Evolutionary conservation across 2,113 vertebrate genomes (phyloP).

Genomic region (Dromiciops gliroides): DNA sequence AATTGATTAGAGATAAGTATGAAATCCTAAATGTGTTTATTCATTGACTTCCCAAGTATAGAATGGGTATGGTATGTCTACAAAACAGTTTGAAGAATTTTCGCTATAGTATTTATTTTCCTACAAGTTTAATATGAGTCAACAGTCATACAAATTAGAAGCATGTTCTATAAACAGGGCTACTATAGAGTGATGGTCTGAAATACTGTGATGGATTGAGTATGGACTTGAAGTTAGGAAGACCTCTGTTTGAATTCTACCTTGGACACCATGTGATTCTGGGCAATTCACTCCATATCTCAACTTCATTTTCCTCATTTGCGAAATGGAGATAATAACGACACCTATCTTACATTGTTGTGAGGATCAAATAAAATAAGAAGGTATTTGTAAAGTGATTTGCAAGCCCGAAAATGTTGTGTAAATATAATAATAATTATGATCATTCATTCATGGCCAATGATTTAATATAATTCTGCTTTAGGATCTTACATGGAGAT

Average conservation of each 20-base stretch:
- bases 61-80: no score
- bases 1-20: neutral
- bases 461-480: neutral
- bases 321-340: neutral
- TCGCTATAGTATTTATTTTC: neutral
- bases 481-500: neutral
- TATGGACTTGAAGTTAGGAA: no score
- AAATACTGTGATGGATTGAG: neutral
- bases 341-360: neutral
- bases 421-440: no score
- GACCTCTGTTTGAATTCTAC: neutral
- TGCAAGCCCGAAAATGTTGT: neutral
- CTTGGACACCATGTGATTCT: no score
- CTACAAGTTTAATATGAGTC: neutral
- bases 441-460: neutral
- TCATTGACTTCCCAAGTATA: neutral
- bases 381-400: neutral
- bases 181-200: neutral
- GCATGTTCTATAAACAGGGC: neutral
- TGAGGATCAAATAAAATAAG: conserved; percentile 1
- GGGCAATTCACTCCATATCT: neutral
- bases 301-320: neutral
- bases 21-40: neutral
- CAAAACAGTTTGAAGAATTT: neutral
- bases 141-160: neutral